Conservation (phyloP, 2,797 vertebrate species). For the Neosalanx taihuensis region DNA sequence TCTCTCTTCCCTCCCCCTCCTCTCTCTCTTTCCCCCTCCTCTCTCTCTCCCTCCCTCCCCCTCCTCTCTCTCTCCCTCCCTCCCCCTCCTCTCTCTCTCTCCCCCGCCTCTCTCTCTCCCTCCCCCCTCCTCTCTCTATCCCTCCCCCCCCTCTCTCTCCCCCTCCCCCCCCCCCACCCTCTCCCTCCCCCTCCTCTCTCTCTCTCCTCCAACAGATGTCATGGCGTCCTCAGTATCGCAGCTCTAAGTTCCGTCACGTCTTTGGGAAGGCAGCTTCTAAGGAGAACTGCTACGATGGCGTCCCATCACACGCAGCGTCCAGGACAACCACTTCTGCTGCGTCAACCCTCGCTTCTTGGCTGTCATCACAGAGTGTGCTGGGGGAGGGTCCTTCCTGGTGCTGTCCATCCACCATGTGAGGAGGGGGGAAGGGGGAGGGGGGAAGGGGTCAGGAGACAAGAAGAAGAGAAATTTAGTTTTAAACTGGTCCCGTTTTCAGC, state of each 20-base stretch:
- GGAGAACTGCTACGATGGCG: conserved; percentile 87
- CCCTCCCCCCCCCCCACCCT: background rate
- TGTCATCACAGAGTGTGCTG: conserved; percentile 86
- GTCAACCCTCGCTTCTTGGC: conserved; percentile 91
- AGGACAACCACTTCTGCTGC: conserved; percentile 91
- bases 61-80: conserved; percentile 2
- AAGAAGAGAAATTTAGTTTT: background rate
- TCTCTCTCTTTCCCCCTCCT: background rate
- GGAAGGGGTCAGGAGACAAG: background rate
- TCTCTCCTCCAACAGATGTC: conserved; percentile 79
- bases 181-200: conserved; percentile 10
- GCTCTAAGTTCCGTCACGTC: conserved; percentile 93
- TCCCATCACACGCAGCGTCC: conserved; percentile 88
- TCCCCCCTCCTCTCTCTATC: background rate
- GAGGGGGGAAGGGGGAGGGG: no score
- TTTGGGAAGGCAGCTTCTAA: conserved; percentile 87
- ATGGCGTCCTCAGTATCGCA: conserved; percentile 90
- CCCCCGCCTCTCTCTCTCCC: conserved; percentile 12
- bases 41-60: no score
- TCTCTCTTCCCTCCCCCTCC: background rate
- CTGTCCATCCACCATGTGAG: conserved; percentile 86
- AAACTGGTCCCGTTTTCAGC: background rate
- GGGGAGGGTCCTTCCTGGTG: conserved; percentile 87
- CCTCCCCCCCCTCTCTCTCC: conserved; percentile 6
- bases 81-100: background rate